Percentiles rank a stretch among this genome's conserved stretches.
These are phyloP conservation scores for Heliconius eleuchia DNA, from an alignment of 1,140 invertebrate species.

Conservation along the genomic window DNA sequence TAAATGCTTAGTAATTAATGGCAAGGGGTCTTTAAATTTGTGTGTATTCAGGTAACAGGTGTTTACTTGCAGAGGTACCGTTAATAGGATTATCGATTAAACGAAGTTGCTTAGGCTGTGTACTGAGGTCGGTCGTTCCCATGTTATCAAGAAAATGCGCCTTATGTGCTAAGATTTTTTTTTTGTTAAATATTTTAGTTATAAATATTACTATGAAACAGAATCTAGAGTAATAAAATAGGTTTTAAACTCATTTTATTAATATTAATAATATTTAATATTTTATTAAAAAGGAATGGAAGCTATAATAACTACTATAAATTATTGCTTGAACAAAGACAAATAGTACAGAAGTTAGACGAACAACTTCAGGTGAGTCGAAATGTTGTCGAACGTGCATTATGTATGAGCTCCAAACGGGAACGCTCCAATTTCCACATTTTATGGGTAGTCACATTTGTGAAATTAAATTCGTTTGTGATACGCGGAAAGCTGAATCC, in stretches of 20 bases:
- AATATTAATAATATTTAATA: too few species aligned
- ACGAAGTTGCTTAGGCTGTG: neutral
- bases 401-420: conserved; percentile 44
- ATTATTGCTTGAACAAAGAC: conserved; percentile 20
- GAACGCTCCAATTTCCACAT: conserved; percentile 46
- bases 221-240: too few species aligned
- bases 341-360: conserved; percentile 28
- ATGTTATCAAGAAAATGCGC: neutral
- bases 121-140: neutral
- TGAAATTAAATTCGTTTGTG: conserved; percentile 43
- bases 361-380: conserved; percentile 38
- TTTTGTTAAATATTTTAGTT: neutral
- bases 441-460: conserved; percentile 46
- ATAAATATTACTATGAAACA: too few species aligned
- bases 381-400: conserved; percentile 40
- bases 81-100: conserved; percentile 20
- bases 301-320: neutral
- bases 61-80: conserved; percentile 10
- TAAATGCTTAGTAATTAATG: conserved; percentile 10
- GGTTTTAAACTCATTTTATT: too few species aligned
- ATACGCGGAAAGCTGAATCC: conserved; percentile 17
- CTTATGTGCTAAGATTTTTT: neutral
- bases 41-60: conserved; percentile 18
- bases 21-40: conserved; percentile 16
- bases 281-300: neutral